Conservation (phyloP, 2,113 vertebrate species). For the Pedetes capensis region DNA sequence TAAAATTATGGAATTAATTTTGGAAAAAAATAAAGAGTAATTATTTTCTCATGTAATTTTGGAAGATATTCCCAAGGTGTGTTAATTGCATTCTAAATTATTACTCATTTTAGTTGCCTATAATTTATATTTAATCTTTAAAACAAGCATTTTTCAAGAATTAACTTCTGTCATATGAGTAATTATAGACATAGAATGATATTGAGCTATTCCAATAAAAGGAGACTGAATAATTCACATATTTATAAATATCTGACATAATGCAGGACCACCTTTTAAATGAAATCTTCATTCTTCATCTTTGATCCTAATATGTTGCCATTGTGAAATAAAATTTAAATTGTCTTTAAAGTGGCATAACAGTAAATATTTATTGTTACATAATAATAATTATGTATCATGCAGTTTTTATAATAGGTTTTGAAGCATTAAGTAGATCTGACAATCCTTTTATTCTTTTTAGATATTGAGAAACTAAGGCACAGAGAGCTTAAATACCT, state of each 20-base stretch:
- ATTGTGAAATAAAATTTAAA: constrained; percentile 25
- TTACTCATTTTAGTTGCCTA: not conserved
- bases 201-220: not conserved
- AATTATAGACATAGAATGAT: not conserved
- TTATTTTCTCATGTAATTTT: constrained; percentile 47
- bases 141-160: not conserved
- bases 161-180: constrained; percentile 16
- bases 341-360: not conserved
- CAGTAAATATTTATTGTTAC: not conserved
- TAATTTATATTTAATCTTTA: constrained; percentile 14
- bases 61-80: not conserved
- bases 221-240: not conserved
- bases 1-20: constrained; percentile 30
- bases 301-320: constrained; percentile 33
- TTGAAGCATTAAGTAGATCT: not conserved
- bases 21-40: not conserved
- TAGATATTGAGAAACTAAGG: not conserved
- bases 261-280: not conserved
- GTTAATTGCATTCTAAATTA: not conserved
- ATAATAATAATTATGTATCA: not conserved
- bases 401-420: not conserved
- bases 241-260: not conserved
- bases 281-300: not conserved
- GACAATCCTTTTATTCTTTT: not conserved
- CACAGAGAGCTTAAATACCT: not conserved